phyloP scores from a whole-genome alignment of 2,113 vertebrate genomes.

The Tupaia chinensis region DNA sequence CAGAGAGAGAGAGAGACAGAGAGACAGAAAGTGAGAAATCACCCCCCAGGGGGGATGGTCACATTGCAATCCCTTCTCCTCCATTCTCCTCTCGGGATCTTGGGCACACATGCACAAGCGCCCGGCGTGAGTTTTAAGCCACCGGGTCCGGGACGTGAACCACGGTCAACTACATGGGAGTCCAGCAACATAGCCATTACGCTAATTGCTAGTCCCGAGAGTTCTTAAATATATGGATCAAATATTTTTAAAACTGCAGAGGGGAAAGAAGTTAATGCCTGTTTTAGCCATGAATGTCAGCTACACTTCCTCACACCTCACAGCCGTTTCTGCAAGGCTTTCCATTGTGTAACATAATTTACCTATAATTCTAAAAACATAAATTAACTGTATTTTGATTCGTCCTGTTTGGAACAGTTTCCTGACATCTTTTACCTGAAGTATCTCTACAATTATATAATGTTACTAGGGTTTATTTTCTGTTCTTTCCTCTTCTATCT shows the following conservation, averaged over 20 bases:
- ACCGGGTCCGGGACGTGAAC: too few species aligned
- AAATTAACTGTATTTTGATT: constrained; percentile 19
- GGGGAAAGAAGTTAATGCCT: background rate
- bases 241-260: background rate
- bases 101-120: too few species aligned
- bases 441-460: background rate
- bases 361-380: constrained; percentile 8
- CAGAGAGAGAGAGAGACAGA: too few species aligned
- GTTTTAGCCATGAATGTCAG: background rate
- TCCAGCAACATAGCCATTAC: too few species aligned
- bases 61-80: too few species aligned
- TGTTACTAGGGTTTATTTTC: constrained; percentile 1
- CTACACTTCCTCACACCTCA: constrained; percentile 23
- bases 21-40: too few species aligned
- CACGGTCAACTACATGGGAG: too few species aligned
- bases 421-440: background rate
- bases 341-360: background rate
- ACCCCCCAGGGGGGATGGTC: too few species aligned
- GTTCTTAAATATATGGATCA: background rate
- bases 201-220: background rate
- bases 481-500: background rate
- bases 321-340: constrained; percentile 44
- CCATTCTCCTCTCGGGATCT: too few species aligned
- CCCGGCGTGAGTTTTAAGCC: too few species aligned
- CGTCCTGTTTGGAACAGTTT: background rate